A percentile compares a stretch with the other conserved stretches of the same genome.
Conservation (phyloP, 2,113 vertebrate species). For the Boleophthalmus pectinirostris region DNA sequence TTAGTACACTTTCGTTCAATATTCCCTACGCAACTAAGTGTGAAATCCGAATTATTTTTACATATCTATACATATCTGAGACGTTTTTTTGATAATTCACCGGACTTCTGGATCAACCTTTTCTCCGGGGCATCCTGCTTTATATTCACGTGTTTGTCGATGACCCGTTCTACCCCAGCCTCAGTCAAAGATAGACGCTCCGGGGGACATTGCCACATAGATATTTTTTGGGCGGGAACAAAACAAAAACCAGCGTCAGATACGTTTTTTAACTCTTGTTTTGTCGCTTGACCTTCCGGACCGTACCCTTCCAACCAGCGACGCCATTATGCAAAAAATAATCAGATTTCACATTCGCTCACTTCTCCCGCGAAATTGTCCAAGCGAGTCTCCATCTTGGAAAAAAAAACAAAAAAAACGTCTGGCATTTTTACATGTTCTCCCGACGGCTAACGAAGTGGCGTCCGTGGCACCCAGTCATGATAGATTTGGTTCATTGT, state of each 20-base stretch:
- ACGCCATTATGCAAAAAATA: conserved; percentile 63
- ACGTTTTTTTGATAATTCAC: background rate
- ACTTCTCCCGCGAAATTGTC: conserved; percentile 57
- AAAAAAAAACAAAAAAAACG: conserved; percentile 40
- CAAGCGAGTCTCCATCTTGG: conserved; percentile 45
- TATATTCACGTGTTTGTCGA: conserved; percentile 6
- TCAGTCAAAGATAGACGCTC: conserved; percentile 9
- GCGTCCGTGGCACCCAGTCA: conserved; percentile 61
- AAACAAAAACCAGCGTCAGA: conserved; percentile 19
- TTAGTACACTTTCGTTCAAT: too few relatives aligned
- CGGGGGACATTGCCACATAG: conserved; percentile 16
- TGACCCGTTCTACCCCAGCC: conserved; percentile 31
- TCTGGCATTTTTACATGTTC: conserved; percentile 71
- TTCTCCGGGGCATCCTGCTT: conserved; percentile 7
- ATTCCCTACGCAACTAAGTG: background rate
- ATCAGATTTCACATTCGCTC: conserved; percentile 57
- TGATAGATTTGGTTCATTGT: conserved; percentile 55
- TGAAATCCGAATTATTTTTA: background rate
- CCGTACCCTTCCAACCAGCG: conserved; percentile 36
- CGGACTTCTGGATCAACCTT: background rate
- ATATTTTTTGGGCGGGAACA: background rate
- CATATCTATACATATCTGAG: background rate
- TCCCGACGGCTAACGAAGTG: conserved; percentile 33
- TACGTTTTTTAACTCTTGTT: conserved; percentile 34
- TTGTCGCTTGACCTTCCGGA: conserved; percentile 55